Evolutionary conservation across 2,888 invertebrate species (phyloP).

Genomic region (Lucinisca nassula): DNA sequence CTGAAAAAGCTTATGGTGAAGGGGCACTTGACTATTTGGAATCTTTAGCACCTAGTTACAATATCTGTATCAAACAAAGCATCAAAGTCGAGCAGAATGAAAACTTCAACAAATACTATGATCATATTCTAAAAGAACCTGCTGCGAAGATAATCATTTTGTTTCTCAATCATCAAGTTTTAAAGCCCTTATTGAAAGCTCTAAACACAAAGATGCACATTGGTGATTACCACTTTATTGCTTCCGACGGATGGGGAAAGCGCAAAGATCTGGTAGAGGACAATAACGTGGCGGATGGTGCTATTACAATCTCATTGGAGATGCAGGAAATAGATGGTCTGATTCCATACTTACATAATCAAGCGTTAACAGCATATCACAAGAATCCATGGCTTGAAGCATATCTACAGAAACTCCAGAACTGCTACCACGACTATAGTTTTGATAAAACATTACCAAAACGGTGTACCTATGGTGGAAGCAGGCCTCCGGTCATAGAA

Average conservation of each 20-base stretch:
- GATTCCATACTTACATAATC: neutral
- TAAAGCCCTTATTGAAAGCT: conserved; percentile 20
- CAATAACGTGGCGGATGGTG: conserved; percentile 27
- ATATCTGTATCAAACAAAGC: conserved; percentile 54
- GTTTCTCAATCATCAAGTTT: conserved; percentile 60
- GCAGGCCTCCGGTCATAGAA: neutral
- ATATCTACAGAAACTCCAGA: conserved; percentile 28
- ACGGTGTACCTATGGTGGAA: neutral
- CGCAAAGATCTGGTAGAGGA: conserved; percentile 41
- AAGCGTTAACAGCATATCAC: neutral
- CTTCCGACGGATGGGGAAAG: conserved; percentile 60
- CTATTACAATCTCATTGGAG: conserved; percentile 47
- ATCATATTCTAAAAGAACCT: conserved; percentile 31
- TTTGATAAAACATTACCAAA: conserved; percentile 45
- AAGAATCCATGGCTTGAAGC: conserved; percentile 28
- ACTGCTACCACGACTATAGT: conserved; percentile 50
- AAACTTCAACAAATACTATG: conserved; percentile 30
- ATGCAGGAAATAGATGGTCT: conserved; percentile 39
- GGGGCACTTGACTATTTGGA: conserved; percentile 50
- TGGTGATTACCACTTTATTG: conserved; percentile 59
- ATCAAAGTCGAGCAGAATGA: conserved; percentile 40
- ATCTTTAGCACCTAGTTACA: neutral
- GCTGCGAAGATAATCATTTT: conserved; percentile 55
- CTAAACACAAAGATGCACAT: conserved; percentile 25
- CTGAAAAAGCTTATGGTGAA: conserved; percentile 66